Evolutionary conservation across 2,113 vertebrate species (phyloP).

Genomic region (Poeciliopsis prolifica): DNA sequence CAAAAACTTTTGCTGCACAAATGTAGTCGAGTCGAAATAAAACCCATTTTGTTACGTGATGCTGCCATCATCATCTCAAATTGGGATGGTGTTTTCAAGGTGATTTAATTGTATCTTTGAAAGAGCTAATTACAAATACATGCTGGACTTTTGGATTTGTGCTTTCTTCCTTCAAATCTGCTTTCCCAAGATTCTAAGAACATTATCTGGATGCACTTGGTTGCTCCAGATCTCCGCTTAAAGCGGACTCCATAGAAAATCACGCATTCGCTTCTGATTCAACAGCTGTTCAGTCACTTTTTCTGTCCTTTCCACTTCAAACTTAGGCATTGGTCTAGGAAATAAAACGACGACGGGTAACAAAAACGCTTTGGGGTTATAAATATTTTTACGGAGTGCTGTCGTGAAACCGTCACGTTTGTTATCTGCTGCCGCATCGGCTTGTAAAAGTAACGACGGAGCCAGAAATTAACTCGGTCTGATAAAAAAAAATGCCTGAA

Average conservation of each 20-base stretch:
- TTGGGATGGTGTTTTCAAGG: too few relatives aligned
- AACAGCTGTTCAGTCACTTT: neutral
- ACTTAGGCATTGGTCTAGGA: neutral
- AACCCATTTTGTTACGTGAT: too few relatives aligned
- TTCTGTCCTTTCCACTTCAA: neutral
- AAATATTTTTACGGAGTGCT: neutral
- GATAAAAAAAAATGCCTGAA: neutral
- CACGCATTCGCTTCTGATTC: too few relatives aligned
- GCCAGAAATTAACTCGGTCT: neutral
- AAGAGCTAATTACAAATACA: too few relatives aligned
- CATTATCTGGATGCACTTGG: too few relatives aligned
- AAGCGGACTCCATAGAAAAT: neutral
- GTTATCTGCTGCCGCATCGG: neutral
- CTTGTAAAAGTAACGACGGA: neutral
- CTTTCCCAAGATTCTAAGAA: too few relatives aligned
- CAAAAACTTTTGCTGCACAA: too few relatives aligned
- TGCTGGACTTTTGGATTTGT: too few relatives aligned
- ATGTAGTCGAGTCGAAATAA: too few relatives aligned
- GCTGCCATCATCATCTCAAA: too few relatives aligned
- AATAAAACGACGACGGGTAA: neutral
- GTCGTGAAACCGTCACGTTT: neutral
- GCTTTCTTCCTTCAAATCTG: too few relatives aligned
- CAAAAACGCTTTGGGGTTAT: neutral
- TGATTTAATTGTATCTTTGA: too few relatives aligned
- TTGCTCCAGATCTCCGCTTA: neutral